Percentiles rank a stretch among this genome's conserved stretches.
Evolutionary conservation across 2,113 vertebrate genomes (phyloP).

Genomic region (Channa maculata): DNA sequence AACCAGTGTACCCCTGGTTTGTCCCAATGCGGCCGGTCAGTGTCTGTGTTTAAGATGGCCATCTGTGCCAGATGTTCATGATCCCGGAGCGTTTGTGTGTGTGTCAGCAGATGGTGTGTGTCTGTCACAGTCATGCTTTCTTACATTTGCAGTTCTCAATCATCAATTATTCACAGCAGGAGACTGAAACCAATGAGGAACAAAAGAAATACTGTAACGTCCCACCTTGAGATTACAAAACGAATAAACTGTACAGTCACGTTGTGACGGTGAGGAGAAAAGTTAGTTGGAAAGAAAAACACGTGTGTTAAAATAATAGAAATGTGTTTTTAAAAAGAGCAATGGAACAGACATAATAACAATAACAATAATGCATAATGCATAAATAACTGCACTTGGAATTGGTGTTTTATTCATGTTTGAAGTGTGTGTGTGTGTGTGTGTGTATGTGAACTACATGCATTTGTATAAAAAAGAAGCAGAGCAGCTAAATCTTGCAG

Average conservation of each 20-base stretch:
- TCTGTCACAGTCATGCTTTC: slow-evolving; percentile 67
- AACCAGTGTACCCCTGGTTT: slow-evolving; percentile 15
- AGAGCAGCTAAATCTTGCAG: slow-evolving; percentile 45
- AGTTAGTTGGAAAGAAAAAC: too few species aligned
- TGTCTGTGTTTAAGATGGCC: slow-evolving; percentile 42
- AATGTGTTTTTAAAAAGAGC: too few species aligned
- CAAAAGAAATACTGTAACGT: neutral
- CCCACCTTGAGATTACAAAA: too few species aligned
- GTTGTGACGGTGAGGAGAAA: too few species aligned
- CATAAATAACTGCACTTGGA: too few species aligned
- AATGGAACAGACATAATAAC: too few species aligned
- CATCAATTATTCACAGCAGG: slow-evolving; percentile 72
- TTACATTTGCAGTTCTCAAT: slow-evolving; percentile 59
- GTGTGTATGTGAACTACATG: neutral
- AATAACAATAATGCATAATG: too few species aligned
- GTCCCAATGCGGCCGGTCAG: neutral
- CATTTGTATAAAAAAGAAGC: slow-evolving; percentile 23
- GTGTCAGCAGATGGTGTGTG: slow-evolving; percentile 77
- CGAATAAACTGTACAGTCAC: too few species aligned
- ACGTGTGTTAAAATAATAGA: too few species aligned
- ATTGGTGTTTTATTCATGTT: too few species aligned
- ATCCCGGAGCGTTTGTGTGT: slow-evolving; percentile 25
- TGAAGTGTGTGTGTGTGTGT: neutral
- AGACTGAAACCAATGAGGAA: slow-evolving; percentile 31
- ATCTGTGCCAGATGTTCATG: slow-evolving; percentile 77